Base-by-base conservation (phyloP, 2,113 vertebrate species). In the Vulpes vulpes region DNA sequence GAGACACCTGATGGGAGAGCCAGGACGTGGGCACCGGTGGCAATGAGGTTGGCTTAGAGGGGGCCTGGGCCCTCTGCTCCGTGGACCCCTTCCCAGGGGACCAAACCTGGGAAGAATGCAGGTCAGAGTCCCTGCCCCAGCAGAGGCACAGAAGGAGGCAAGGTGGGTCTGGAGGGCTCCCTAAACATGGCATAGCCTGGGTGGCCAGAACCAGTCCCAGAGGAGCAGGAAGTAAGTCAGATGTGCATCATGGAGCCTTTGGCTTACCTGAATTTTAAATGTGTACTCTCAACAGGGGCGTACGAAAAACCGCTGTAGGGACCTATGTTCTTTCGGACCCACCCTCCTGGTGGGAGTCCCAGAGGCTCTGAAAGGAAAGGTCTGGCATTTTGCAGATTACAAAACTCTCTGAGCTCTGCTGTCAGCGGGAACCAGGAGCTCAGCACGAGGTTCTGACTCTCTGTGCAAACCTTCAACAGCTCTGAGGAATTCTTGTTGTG, bases 301-400 rank as follows among this genome's bases (percentile, higher is more conserved):
- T 2, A 14, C 22, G 3, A 53, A 2, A 30, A 16, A 53, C 5
- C 38, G 0, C 19, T 1, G 15, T 53, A 30, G 43, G 30, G 65
- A 12, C 32, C 20, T 6, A 12, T 19, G 5, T 30, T 55, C 9
- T 10, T 79, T 38, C 25, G 38, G 51, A 35, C 11, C 19, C 2
- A 9, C 17, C 7, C 7, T 30, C 5, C 22, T 1, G 3, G 16
- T 4, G 1, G 22, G 20, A 27, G 3, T 22, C 19, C 79, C 15
- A 1, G 4, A 25, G 62, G 35, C 14, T 25, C 85, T 64, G n/a
- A 0, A 25, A 30, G n/a, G 49, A 32, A 78, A 30, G 27, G 6
- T 60, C 60, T 15, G 65, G 43, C 74, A 3, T 55, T 79, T 65
- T 65, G 22, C 60, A 35, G 22, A 9, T 27, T 30, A 11, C 17